Conservation (phyloP, 2,888 invertebrate species). For the Leptothorax acervorum region DNA sequence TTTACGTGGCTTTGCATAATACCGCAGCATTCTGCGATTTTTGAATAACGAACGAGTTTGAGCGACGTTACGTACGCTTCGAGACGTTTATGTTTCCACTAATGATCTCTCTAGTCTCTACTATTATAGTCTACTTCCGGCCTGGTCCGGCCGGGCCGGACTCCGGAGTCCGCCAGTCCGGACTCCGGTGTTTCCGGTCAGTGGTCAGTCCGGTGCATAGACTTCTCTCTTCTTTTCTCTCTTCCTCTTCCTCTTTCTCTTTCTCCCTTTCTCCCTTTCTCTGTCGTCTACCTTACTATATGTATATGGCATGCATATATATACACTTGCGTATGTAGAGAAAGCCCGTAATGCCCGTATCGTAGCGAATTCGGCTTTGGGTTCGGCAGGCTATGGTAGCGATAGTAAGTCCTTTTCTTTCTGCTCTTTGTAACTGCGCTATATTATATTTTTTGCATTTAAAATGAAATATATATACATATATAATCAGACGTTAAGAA, state of each 20-base stretch:
- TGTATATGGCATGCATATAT: background rate
- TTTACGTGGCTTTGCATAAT: conserved; percentile 38
- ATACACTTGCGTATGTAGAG: background rate
- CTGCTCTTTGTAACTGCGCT: background rate
- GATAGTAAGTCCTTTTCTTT: background rate
- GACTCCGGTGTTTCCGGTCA: background rate
- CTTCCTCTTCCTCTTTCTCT: background rate
- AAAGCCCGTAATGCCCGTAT: background rate
- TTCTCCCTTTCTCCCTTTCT: background rate
- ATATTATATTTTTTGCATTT: background rate
- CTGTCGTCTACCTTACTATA: conserved; percentile 4
- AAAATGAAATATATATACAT: background rate
- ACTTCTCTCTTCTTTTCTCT: background rate
- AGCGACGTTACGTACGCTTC: conserved; percentile 28
- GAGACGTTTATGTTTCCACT: background rate
- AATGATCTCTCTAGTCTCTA: conserved; percentile 31
- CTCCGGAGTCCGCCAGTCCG: too few species aligned
- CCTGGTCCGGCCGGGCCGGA: too few species aligned
- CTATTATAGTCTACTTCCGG: background rate
- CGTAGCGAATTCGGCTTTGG: background rate
- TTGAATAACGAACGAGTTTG: conserved; percentile 44
- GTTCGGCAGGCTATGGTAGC: too few species aligned
- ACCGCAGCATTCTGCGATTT: conserved; percentile 17
- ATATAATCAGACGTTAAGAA: background rate
- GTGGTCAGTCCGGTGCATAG: conserved; percentile 54